Conservation (phyloP, 2,113 vertebrate species). For the Stegastes partitus region DNA sequence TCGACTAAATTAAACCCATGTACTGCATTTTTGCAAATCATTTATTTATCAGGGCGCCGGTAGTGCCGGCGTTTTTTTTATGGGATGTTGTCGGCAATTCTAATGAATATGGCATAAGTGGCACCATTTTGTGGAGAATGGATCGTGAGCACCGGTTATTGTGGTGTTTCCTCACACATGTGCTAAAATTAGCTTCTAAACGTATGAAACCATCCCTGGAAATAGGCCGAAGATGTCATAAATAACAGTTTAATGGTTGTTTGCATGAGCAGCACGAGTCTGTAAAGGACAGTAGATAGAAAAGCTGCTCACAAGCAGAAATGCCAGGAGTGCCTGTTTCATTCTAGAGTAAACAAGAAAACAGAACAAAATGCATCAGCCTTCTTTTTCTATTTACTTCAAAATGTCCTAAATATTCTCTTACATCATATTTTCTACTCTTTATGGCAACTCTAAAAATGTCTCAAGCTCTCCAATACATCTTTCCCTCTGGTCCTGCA, state of each 20-base stretch:
- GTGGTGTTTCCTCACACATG: background rate
- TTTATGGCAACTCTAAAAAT: conserved; percentile 23
- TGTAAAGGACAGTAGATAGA: too few species aligned
- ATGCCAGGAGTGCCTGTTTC: too few species aligned
- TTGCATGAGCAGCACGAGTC: background rate
- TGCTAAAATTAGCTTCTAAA: background rate
- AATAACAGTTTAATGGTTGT: background rate
- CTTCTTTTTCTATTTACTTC: too few species aligned
- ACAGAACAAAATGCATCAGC: too few species aligned
- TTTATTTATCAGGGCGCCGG: background rate
- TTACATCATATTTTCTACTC: background rate
- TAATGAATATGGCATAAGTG: background rate
- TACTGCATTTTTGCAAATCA: background rate
- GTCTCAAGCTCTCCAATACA: conserved; percentile 21
- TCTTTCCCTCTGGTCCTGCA: background rate
- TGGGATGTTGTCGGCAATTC: background rate
- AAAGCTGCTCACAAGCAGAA: too few species aligned
- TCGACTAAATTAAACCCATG: conserved; percentile 18
- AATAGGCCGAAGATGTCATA: too few species aligned
- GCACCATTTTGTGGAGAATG: conserved; percentile 1
- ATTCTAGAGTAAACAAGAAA: too few species aligned
- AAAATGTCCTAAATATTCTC: background rate
- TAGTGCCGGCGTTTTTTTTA: background rate
- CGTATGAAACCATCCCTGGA: background rate
- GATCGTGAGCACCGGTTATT: background rate